Evolutionary conservation across 2,888 invertebrate genomes (phyloP).

Genomic region (Drosophila mercatorum): DNA sequence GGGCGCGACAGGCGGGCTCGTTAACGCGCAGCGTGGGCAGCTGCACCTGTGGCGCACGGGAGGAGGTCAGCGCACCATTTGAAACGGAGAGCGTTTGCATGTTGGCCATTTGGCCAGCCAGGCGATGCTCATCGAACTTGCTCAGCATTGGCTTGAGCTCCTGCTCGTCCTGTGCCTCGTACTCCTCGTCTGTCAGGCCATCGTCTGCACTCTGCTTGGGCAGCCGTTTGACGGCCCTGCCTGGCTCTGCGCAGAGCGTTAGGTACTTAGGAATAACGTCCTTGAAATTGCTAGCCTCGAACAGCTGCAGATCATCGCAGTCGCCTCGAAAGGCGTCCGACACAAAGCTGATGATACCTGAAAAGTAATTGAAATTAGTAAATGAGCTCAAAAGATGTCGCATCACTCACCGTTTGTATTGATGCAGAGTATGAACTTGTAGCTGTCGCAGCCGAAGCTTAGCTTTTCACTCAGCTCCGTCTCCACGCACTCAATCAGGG

Average conservation of each 20-base stretch:
- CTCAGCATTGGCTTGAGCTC: slow-evolving; percentile 49
- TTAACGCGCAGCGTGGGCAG: slow-evolving; percentile 82
- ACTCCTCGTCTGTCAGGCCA: slow-evolving; percentile 37
- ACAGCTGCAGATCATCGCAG: slow-evolving; percentile 83
- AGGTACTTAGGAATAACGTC: slow-evolving; percentile 82
- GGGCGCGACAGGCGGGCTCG: slow-evolving; percentile 80
- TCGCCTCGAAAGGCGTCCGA: slow-evolving; percentile 83
- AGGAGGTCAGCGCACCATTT: slow-evolving; percentile 81
- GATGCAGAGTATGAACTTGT: slow-evolving; percentile 83
- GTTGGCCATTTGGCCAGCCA: slow-evolving; percentile 74
- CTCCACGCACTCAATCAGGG: slow-evolving; percentile 84
- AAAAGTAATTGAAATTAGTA: not conserved
- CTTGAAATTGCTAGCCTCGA: slow-evolving; percentile 82
- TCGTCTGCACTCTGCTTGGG: slow-evolving; percentile 50
- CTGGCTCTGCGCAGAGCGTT: slow-evolving; percentile 83
- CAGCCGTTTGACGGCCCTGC: slow-evolving; percentile 76
- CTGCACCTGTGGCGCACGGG: slow-evolving; percentile 62
- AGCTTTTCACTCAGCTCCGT: slow-evolving; percentile 78
- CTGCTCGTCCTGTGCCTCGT: slow-evolving; percentile 31
- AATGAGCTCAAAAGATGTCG: too few species aligned
- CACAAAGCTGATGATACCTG: slow-evolving; percentile 82
- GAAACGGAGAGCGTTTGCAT: slow-evolving; percentile 78
- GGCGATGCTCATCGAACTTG: slow-evolving; percentile 72
- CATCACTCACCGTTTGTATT: slow-evolving; percentile 78
- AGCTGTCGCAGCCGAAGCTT: slow-evolving; percentile 81